phyloP scores from a whole-genome alignment of 1,140 invertebrate genomes.

The Habropoda laboriosa region DNA sequence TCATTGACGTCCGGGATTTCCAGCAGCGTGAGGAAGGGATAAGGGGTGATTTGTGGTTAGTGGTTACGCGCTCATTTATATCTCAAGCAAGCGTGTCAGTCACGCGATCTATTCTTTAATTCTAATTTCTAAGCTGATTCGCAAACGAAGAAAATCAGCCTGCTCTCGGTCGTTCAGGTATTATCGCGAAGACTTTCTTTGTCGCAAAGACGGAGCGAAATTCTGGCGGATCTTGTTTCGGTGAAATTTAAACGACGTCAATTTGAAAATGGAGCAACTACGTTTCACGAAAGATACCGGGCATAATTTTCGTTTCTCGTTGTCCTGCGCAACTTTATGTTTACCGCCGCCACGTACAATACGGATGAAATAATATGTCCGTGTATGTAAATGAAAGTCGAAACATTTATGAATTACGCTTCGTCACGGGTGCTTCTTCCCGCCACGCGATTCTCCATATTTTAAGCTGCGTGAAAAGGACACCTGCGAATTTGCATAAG shows the following conservation, averaged over 20 bases:
- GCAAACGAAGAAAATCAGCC: too few relatives aligned
- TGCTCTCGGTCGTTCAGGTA: too few relatives aligned
- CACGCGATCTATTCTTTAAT: slow-evolving; percentile 39
- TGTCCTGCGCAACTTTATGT: background rate
- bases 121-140: background rate
- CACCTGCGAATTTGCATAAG: slow-evolving; percentile 22
- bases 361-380: slow-evolving; percentile 13
- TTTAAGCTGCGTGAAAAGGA: slow-evolving; percentile 23
- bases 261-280: slow-evolving; percentile 40
- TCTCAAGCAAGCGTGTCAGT: slow-evolving; percentile 16
- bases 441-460: background rate
- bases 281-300: slow-evolving; percentile 32
- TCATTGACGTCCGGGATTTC: slow-evolving; percentile 7
- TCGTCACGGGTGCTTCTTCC: background rate
- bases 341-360: background rate
- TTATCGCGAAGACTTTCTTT: background rate
- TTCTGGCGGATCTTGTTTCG: slow-evolving; percentile 34
- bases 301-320: slow-evolving; percentile 11
- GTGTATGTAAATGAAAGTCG: background rate
- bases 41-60: slow-evolving; percentile 35
- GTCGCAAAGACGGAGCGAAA: background rate
- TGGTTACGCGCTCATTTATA: slow-evolving; percentile 37
- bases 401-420: slow-evolving; percentile 5
- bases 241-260: slow-evolving; percentile 39
- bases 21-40: background rate